Evolutionary conservation across 1,140 invertebrate genomes (phyloP).

Genomic region (Meloidogyne chitwoodi): DNA sequence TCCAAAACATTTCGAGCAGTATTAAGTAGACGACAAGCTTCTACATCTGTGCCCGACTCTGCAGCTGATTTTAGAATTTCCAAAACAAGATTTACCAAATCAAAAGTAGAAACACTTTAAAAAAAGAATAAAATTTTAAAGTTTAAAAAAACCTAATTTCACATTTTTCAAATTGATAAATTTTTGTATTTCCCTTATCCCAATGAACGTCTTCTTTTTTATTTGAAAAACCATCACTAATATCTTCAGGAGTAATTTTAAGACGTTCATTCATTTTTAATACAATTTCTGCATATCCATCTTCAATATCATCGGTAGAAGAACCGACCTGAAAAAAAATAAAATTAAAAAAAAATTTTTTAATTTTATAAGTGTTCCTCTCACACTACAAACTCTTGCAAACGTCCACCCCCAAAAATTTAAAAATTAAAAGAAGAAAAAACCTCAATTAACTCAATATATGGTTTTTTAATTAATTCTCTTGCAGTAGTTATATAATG

Average conservation of each 20-base stretch:
- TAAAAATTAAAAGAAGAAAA: background rate
- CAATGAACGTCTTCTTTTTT: background rate
- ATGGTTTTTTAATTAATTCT: conserved; percentile 31
- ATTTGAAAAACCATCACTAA: background rate
- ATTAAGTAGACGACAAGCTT: conserved; percentile 31
- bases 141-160: conserved; percentile 29
- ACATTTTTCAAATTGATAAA: conserved; percentile 36
- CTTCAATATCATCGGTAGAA: conserved; percentile 2
- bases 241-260: conserved; percentile 20
- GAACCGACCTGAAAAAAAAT: conserved; percentile 10
- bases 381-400: too few species aligned
- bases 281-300: conserved; percentile 14
- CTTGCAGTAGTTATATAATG: conserved; percentile 27
- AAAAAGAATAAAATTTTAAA: background rate
- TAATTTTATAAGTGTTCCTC: too few species aligned
- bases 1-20: conserved; percentile 39
- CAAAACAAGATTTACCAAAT: conserved; percentile 24
- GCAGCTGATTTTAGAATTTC: conserved; percentile 25
- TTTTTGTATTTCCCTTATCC: conserved; percentile 23
- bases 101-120: conserved; percentile 35
- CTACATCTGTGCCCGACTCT: conserved; percentile 32
- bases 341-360: background rate
- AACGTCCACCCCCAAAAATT: background rate
- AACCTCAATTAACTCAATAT: conserved; percentile 32
- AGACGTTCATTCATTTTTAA: conserved; percentile 19